Evolutionary conservation across 2,113 vertebrate species (phyloP), one percentile per base, ranked within the genome.

Genomic region (Mormoops blainvillei): DNA sequence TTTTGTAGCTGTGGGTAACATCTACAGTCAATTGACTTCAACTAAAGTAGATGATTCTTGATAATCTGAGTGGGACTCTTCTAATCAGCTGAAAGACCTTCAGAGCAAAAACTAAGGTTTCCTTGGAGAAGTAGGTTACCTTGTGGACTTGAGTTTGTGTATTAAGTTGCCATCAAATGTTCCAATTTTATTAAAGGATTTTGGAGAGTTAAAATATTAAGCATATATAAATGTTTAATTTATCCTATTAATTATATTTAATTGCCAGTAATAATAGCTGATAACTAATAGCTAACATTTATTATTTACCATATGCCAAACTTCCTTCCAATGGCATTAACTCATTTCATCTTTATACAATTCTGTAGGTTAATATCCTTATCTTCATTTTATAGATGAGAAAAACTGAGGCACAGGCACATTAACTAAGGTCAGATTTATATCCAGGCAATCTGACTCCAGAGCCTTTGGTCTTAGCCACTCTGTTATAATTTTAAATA

Each of bases 351-450:
- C 50, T 19, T 91, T 71, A 87, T 1, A 87, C 33, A 87, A 12
- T 15, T 52, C 22, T 20, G 2, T 83, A 73, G 15, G 33, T 61
- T 52, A 41, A 81, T 63, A 76, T 4, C 13, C 24, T 95, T 95
- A 48, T 78, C 41, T 95, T 38, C 14, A n/a, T 68, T 87, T 78
- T 80, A 95, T 74, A 91, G 63, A 58, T 93, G n/a, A 92, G 63
- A 52, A 74, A 68, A 89, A 43, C 45, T 41, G 68, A 94, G 28
- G 33, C 6, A 50, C 2, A 54, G 33, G 33, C 3, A 14, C 22
- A 80, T 92, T 41, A 76, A 1, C 43, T 81, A 65, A 96, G 68
- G 45, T 67, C 83, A 87, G 22, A 91, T 91, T 95, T 74, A 73
- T 5, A 89, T 5, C 8, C 13, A 7, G 26, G 22, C 48, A 85